Base-by-base conservation (phyloP, 2,797 vertebrate species). In the Loriculus beryllinus region DNA sequence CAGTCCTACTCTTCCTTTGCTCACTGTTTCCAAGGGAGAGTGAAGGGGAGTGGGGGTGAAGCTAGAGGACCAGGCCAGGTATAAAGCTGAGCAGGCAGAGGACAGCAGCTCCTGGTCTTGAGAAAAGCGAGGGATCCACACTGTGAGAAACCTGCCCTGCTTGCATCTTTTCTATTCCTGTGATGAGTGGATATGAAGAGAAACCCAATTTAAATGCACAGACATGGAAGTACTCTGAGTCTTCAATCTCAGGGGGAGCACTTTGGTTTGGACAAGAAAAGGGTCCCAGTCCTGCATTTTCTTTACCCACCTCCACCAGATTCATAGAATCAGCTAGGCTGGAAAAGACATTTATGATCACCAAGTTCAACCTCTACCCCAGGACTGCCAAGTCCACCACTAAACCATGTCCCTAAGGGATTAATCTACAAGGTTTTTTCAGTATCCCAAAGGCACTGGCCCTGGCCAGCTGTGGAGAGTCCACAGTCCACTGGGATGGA, bases 171-270 rank as follows among this genome's bases (percentile, higher is more conserved):
- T 28, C 51, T 8, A 2, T 21, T 54, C 56, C 76, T 82, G 51
- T 0, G 0, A 28, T 0, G 1, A 20, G 11, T 20, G 3, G 4
- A 31, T 37, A 19, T 40, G 52, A 29, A 51, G 64, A 54, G 33
- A 87, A 93, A 54, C 4, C 28, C 35, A 15, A 8, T 33, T 40
- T 29, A 70, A 63, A 75, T 10, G 21, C 57, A 33, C 8, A 35
- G 23, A 74, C n/a, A 25, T 0, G 0, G 23, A 81, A 12, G 11
- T 26, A 49, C 21, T 40, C 33, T 5, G 13, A 67, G 5, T 42
- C 25, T 76, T 65, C 68, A 20, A 0, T 25, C 21, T 28, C 43
- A 22, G n/a, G 7, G 25, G 21, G 14, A 48, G 33, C 16, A 42
- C 12, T 29, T 70, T 56, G 40, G 51, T 20, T 28, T 49, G 12